Percentiles rank a stretch among this genome's conserved stretches.
These are phyloP conservation scores for Larimichthys crocea DNA, from an alignment of 2,113 vertebrate species.

Conservation along the genomic window DNA sequence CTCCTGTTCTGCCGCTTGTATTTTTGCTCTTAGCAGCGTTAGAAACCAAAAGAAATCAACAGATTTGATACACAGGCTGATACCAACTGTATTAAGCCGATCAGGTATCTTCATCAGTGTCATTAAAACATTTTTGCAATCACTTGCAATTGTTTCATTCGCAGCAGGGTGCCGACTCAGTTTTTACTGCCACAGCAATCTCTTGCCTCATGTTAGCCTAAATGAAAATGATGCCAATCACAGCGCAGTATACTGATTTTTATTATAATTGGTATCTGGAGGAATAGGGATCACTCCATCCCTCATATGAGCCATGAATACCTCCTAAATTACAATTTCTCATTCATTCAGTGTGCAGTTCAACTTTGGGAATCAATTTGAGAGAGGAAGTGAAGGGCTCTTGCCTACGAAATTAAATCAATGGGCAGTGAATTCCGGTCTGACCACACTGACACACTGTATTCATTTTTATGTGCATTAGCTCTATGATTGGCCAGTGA, in stretches of 20 bases:
- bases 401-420: background rate
- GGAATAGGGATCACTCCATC: background rate
- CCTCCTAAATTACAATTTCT: background rate
- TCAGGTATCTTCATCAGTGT: background rate
- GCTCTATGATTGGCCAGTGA: conserved; percentile 20
- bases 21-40: background rate
- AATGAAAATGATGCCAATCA: background rate
- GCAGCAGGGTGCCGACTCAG: background rate
- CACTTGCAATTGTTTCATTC: background rate
- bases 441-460: background rate
- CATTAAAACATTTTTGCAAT: background rate
- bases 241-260: background rate
- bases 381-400: background rate
- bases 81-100: too few relatives aligned
- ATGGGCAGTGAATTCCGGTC: background rate
- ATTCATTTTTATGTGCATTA: background rate
- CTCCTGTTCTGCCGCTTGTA: background rate
- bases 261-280: background rate
- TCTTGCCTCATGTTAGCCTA: background rate
- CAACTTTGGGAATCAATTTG: background rate
- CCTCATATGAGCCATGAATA: background rate
- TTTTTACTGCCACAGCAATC: background rate
- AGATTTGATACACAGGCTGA: too few relatives aligned
- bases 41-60: background rate
- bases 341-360: background rate